A percentile compares a stretch with the other conserved stretches of the same genome.
phyloP scores from a whole-genome alignment of 2,797 vertebrate species.

The Craterocephalus amniculus region DNA sequence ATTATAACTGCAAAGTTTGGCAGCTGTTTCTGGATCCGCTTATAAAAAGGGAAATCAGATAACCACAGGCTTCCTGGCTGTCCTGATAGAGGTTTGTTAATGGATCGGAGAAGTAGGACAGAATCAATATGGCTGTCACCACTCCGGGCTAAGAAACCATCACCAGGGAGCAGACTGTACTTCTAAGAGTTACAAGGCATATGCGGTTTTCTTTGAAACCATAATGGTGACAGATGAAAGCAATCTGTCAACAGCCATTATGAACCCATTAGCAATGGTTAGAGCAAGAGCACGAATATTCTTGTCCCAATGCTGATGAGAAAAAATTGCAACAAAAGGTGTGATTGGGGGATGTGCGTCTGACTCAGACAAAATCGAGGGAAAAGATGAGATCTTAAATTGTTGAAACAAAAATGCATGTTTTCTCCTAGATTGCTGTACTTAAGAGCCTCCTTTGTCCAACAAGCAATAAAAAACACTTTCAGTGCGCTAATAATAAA shows the following conservation, averaged over 20 bases:
- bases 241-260: constrained; percentile 21
- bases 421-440: not conserved
- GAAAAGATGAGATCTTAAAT: not conserved
- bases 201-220: constrained; percentile 13
- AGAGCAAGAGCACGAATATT: not conserved
- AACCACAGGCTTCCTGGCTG: constrained; percentile 68
- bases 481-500: not conserved
- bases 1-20: constrained; percentile 56
- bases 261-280: constrained; percentile 9
- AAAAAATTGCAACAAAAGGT: not conserved
- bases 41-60: constrained; percentile 62
- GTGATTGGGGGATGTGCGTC: not conserved
- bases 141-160: constrained; percentile 50
- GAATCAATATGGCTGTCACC: constrained; percentile 66
- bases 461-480: not conserved
- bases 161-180: constrained; percentile 26
- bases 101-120: constrained; percentile 61
- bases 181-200: constrained; percentile 5
- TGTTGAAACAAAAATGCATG: too few relatives aligned
- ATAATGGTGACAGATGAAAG: not conserved
- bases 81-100: constrained; percentile 55
- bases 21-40: constrained; percentile 44
- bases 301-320: constrained; percentile 27
- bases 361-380: constrained; percentile 1
- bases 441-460: not conserved